Conservation (phyloP, 2,113 vertebrate genomes). For the Poeciliopsis prolifica region DNA sequence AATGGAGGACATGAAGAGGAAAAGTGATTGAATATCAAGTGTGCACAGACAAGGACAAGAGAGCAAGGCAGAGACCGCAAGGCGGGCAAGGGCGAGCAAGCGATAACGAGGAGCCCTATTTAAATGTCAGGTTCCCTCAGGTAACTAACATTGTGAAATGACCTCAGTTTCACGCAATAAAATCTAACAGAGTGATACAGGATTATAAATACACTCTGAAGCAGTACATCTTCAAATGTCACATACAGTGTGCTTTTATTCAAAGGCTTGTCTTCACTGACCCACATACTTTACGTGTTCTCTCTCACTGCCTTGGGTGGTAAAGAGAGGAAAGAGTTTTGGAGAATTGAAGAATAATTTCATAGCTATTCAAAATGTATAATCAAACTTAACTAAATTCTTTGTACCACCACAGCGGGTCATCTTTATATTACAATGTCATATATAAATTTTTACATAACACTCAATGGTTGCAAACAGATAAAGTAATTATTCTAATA, state of each 20-base stretch:
- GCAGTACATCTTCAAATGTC: slow-evolving; percentile 15
- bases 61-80: not conserved
- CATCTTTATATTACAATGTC: not conserved
- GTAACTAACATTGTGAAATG: slow-evolving; percentile 51
- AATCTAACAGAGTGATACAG: slow-evolving; percentile 26
- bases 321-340: not conserved
- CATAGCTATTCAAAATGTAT: not conserved
- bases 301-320: not conserved
- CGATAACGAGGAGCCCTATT: slow-evolving; percentile 52
- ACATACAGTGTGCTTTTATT: not conserved
- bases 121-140: slow-evolving; percentile 61
- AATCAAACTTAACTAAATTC: not conserved
- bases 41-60: slow-evolving; percentile 17
- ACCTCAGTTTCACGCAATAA: slow-evolving; percentile 47
- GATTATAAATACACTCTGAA: slow-evolving; percentile 31
- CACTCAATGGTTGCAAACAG: not conserved
- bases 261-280: slow-evolving; percentile 6
- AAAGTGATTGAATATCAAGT: slow-evolving; percentile 1
- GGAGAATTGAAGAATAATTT: not conserved
- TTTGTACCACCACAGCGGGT: not conserved
- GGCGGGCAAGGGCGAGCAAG: slow-evolving; percentile 12
- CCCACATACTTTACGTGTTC: not conserved
- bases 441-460: not conserved
- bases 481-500: not conserved
- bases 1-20: slow-evolving; percentile 4